phyloP scores from a whole-genome alignment of 2,888 invertebrate species.

The Apamea sordens region DNA sequence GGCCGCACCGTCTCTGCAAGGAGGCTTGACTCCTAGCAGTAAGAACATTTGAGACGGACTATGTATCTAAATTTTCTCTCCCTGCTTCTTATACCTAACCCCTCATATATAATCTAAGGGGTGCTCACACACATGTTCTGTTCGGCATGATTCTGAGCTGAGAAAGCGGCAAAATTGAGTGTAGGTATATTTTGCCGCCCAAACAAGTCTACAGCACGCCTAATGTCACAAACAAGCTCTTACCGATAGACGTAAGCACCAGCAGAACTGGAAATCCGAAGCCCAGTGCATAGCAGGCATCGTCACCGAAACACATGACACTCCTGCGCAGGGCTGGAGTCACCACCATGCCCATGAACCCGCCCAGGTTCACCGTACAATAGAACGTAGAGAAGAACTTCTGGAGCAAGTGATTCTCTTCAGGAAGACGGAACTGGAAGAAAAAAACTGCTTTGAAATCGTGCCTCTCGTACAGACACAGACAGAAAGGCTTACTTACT shows the following conservation, averaged over 20 bases:
- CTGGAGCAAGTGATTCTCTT: conserved; percentile 92
- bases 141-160: too few species aligned
- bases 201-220: too few species aligned
- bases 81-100: not conserved
- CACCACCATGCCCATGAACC: conserved; percentile 92
- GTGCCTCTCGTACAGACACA: not conserved
- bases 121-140: not conserved
- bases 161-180: not conserved
- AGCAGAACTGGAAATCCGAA: conserved; percentile 94
- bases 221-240: conserved; percentile 18
- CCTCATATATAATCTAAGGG: not conserved
- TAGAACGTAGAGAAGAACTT: conserved; percentile 96
- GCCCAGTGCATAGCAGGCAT: conserved; percentile 93
- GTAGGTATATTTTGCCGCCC: not conserved
- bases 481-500: not conserved
- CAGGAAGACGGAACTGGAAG: conserved; percentile 91
- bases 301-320: conserved; percentile 92
- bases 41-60: not conserved
- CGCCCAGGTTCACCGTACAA: conserved; percentile 94
- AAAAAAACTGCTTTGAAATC: not conserved
- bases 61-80: not conserved
- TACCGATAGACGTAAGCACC: conserved; percentile 92
- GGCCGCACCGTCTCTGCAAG: too few species aligned
- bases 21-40: not conserved
- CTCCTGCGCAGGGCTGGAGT: conserved; percentile 93